phyloP scores from a whole-genome alignment of 2,113 vertebrate genomes.

The Lepisosteus oculatus region DNA sequence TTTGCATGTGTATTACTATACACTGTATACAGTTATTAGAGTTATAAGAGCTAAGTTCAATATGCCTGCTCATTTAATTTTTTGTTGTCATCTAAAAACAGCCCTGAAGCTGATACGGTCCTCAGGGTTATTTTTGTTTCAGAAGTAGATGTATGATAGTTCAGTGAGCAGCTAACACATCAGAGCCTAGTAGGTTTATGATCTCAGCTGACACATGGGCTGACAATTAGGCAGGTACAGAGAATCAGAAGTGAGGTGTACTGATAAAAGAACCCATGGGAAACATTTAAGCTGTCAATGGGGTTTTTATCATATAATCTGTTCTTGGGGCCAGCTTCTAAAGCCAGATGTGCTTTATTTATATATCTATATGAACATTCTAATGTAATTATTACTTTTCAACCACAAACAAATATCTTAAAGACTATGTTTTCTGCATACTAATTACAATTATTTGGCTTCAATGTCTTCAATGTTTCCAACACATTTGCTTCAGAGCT shows the following conservation, averaged over 20 bases:
- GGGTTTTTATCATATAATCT: too few species aligned
- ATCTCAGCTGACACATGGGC: slow-evolving; percentile 1
- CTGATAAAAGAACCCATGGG: neutral
- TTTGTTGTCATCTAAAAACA: slow-evolving; percentile 37
- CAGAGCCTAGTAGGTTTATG: slow-evolving; percentile 1
- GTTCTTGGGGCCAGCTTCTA: neutral
- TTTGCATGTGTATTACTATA: too few species aligned
- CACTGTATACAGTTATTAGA: too few species aligned
- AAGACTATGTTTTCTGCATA: too few species aligned
- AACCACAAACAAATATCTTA: too few species aligned
- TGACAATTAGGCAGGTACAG: neutral
- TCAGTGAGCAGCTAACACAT: neutral
- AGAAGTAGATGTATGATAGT: slow-evolving; percentile 11
- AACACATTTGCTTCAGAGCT: too few species aligned
- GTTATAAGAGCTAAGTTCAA: neutral
- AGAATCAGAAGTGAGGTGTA: neutral
- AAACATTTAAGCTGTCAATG: too few species aligned
- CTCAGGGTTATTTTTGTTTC: slow-evolving; percentile 47
- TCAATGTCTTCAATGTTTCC: too few species aligned
- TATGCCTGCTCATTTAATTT: slow-evolving; percentile 30
- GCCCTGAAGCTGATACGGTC: slow-evolving; percentile 37
- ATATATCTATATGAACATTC: too few species aligned
- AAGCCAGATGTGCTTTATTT: too few species aligned
- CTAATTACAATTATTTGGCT: too few species aligned
- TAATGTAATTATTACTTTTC: too few species aligned